Conservation (phyloP, 2,113 vertebrate genomes). For the Pycnonotus jocosus region DNA sequence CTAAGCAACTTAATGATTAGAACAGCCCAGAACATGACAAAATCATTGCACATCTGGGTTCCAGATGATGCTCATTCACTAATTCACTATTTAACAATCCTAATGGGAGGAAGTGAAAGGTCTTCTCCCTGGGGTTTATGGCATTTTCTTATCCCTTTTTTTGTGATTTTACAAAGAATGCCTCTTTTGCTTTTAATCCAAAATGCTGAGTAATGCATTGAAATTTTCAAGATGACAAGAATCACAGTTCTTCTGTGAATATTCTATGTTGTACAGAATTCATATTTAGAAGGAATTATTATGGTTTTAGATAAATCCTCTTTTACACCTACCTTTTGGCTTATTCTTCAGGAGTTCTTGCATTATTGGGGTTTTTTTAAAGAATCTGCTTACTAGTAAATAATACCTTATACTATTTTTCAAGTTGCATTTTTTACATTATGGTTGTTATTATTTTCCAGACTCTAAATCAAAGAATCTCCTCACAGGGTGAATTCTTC, state of each 20-base stretch:
- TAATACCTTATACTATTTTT: background rate
- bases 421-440: background rate
- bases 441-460: background rate
- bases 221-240: background rate
- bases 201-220: background rate
- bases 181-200: background rate
- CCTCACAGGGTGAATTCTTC: background rate
- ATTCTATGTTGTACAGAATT: background rate
- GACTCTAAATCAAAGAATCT: background rate
- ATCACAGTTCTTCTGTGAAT: background rate
- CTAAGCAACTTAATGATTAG: background rate
- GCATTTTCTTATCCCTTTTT: background rate
- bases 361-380: accelerated
- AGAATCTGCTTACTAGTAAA: background rate
- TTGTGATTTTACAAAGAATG: background rate
- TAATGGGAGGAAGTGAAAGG: background rate
- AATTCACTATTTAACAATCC: background rate
- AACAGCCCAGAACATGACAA: background rate
- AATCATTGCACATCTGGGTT: background rate
- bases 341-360: background rate
- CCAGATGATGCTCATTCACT: background rate
- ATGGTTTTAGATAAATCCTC: background rate
- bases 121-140: background rate
- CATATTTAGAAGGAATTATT: background rate
- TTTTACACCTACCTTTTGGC: background rate